These are phyloP conservation scores for Ephestia elutella DNA, from an alignment of 1,140 invertebrate species.

Conservation along the genomic window DNA sequence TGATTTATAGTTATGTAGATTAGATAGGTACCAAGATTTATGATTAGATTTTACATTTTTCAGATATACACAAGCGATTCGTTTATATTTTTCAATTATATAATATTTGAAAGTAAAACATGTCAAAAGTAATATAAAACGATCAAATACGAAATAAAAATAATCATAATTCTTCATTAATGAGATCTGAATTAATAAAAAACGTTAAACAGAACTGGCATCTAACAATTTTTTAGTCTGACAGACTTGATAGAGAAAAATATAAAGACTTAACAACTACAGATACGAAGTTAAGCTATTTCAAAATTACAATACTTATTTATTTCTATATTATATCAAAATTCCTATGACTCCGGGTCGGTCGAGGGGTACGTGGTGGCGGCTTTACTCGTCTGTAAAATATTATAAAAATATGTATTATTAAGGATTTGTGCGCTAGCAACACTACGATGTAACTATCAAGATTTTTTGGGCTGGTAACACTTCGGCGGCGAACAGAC, in stretches of 20 bases:
- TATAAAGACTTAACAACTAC: constrained; percentile 8
- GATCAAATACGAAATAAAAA: constrained; percentile 6
- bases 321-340: constrained; percentile 2
- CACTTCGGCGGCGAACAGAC: no score
- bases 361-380: constrained; percentile 49
- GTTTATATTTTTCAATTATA: not conserved
- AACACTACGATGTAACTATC: no score
- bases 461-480: no score
- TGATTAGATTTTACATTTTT: not conserved
- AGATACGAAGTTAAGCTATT: constrained; percentile 6
- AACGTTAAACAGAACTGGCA: constrained; percentile 16
- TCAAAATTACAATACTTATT: constrained; percentile 15
- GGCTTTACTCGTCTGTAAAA: constrained; percentile 60
- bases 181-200: constrained; percentile 17
- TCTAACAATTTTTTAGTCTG: constrained; percentile 10
- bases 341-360: constrained; percentile 48
- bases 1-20: not conserved
- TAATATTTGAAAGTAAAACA: not conserved
- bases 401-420: not conserved
- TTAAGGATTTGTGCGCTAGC: no score
- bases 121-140: constrained; percentile 1
- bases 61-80: no score
- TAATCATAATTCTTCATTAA: constrained; percentile 4
- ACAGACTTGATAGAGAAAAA: constrained; percentile 1
- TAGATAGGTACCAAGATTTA: not conserved